Evolutionary conservation across 1,140 invertebrate species (phyloP).

Genomic region (Drosophila insularis): DNA sequence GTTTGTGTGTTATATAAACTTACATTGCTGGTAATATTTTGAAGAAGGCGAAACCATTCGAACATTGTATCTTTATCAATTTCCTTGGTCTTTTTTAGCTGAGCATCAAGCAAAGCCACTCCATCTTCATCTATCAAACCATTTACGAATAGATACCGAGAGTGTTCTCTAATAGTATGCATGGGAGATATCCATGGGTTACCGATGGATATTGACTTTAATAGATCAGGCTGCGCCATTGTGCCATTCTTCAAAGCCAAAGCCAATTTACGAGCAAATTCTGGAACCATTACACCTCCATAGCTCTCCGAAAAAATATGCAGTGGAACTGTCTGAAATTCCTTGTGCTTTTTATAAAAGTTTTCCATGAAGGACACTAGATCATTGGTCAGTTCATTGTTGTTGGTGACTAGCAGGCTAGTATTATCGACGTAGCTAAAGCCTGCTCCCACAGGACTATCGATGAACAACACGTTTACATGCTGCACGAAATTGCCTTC

Average conservation of each 20-base stretch:
- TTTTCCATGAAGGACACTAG: slow-evolving; percentile 87
- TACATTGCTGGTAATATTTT: slow-evolving; percentile 40
- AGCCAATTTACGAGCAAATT: slow-evolving; percentile 85
- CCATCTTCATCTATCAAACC: slow-evolving; percentile 86
- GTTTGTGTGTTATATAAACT: slow-evolving; percentile 56
- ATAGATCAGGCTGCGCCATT: slow-evolving; percentile 85
- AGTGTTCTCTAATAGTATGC: slow-evolving; percentile 87
- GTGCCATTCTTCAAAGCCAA: slow-evolving; percentile 86
- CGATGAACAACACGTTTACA: slow-evolving; percentile 92
- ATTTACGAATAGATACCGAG: slow-evolving; percentile 84
- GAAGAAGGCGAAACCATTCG: slow-evolving; percentile 22
- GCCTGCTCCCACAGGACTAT: slow-evolving; percentile 95
- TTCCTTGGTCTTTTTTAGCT: slow-evolving; percentile 82
- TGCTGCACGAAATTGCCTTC: slow-evolving; percentile 90
- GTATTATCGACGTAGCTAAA: slow-evolving; percentile 90
- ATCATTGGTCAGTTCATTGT: slow-evolving; percentile 89
- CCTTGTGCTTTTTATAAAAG: slow-evolving; percentile 85
- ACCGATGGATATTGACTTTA: slow-evolving; percentile 90
- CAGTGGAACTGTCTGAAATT: slow-evolving; percentile 88
- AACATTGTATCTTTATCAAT: slow-evolving; percentile 33
- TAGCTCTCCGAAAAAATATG: slow-evolving; percentile 95
- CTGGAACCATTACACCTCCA: slow-evolving; percentile 94
- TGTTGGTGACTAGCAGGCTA: slow-evolving; percentile 84
- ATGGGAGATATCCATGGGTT: slow-evolving; percentile 95
- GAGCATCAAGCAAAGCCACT: slow-evolving; percentile 68